Conservation (phyloP, 2,797 vertebrate genomes). For the Microctenopoma stevenorrisi region DNA sequence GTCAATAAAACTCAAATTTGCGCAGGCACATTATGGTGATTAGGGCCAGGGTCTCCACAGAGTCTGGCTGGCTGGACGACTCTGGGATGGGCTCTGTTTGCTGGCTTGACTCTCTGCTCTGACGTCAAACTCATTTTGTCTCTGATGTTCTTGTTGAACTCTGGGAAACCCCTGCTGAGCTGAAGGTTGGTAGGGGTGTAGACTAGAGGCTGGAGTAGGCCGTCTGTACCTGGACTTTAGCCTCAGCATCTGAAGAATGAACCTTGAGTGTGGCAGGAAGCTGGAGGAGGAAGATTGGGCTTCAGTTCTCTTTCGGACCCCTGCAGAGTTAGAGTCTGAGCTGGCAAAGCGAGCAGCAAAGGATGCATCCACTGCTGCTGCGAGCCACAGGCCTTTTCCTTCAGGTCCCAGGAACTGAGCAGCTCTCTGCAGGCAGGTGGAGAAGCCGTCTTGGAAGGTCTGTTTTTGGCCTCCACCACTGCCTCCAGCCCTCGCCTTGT, state of each 20-base stretch:
- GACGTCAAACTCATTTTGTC: slow-evolving; percentile 23
- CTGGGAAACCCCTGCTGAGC: slow-evolving; percentile 18
- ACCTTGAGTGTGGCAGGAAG: slow-evolving; percentile 44
- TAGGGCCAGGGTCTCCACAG: slow-evolving; percentile 83
- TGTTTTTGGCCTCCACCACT: slow-evolving; percentile 16
- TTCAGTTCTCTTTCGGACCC: neutral
- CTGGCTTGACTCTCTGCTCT: slow-evolving; percentile 1
- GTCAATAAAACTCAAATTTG: slow-evolving; percentile 19
- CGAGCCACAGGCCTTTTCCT: slow-evolving; percentile 57
- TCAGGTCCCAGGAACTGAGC: slow-evolving; percentile 69
- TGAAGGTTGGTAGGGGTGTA: neutral
- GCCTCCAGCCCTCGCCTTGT: slow-evolving; percentile 11
- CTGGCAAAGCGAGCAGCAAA: slow-evolving; percentile 35
- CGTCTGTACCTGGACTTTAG: slow-evolving; percentile 45
- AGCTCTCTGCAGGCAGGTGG: slow-evolving; percentile 72
- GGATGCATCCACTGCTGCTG: slow-evolving; percentile 40
- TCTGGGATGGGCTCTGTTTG: slow-evolving; percentile 43
- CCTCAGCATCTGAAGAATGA: slow-evolving; percentile 50
- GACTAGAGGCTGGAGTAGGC: neutral
- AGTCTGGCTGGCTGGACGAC: slow-evolving; percentile 33
- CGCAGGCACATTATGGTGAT: slow-evolving; percentile 18
- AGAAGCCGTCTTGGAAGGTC: slow-evolving; percentile 73
- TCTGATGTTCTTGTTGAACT: slow-evolving; percentile 24
- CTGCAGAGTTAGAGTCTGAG: slow-evolving; percentile 32
- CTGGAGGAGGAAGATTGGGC: slow-evolving; percentile 2